Evolutionary conservation across 92 coral and sea anemone species (phyloP).

Genomic region (Phenganax marumi): DNA sequence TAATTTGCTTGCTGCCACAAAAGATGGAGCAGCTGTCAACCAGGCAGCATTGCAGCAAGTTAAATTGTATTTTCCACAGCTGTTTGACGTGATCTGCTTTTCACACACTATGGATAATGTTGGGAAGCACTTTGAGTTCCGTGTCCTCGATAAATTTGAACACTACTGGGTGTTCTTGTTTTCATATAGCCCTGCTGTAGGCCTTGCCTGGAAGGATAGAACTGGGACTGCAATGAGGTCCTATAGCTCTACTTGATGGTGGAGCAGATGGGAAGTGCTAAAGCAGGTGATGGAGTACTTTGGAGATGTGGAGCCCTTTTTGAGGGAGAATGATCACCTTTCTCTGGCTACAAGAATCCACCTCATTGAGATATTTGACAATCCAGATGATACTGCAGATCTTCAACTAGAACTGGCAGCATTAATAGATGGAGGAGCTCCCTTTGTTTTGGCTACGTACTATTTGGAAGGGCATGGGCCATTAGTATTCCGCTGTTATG

Average conservation of each 20-base stretch:
- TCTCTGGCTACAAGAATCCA: constrained; percentile 52
- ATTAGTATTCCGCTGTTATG: too few relatives aligned
- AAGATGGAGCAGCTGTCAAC: constrained; percentile 44
- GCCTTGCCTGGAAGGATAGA: constrained; percentile 26
- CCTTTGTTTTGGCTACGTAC: too few relatives aligned
- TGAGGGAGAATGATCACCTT: constrained; percentile 56
- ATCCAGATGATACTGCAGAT: constrained; percentile 56
- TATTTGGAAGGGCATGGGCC: too few relatives aligned
- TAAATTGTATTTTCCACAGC: constrained; percentile 46
- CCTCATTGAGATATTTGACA: constrained; percentile 63
- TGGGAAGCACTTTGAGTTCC: constrained; percentile 48
- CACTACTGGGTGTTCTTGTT: constrained; percentile 52
- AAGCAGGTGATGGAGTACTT: not conserved
- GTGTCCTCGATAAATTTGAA: constrained; percentile 44
- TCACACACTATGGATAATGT: constrained; percentile 58
- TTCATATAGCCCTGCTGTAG: constrained; percentile 49
- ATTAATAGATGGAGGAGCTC: too few relatives aligned
- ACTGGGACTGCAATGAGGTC: constrained; percentile 25
- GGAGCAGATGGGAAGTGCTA: not conserved
- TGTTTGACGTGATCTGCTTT: constrained; percentile 49
- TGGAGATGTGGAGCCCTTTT: constrained; percentile 57
- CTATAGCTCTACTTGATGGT: not conserved
- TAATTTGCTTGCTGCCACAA: constrained; percentile 50
- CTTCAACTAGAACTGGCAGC: constrained; percentile 59
- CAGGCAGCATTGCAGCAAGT: constrained; percentile 55